Conservation (phyloP, 2,888 invertebrate species). For the Drosophila nr. fundita region DNA sequence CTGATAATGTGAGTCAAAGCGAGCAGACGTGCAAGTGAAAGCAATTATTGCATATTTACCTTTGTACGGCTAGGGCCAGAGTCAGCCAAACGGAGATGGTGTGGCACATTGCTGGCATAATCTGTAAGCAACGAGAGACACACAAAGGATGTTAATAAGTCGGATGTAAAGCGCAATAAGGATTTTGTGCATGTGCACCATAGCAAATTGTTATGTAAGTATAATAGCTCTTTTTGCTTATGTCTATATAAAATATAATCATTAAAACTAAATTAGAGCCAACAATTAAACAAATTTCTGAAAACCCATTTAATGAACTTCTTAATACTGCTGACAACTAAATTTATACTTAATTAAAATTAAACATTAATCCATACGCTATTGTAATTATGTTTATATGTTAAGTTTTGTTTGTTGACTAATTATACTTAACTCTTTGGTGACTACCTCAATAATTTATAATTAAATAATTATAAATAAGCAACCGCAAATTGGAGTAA, state of each 20-base stretch:
- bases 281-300: background rate
- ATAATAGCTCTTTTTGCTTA: background rate
- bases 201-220: background rate
- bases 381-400: no score
- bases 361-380: no score
- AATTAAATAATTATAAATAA: no score
- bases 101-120: constrained; percentile 94
- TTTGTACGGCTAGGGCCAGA: constrained; percentile 94
- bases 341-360: background rate
- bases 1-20: background rate
- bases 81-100: constrained; percentile 98
- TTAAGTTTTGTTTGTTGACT: no score
- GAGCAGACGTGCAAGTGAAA: background rate
- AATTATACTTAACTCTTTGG: no score
- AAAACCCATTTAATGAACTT: background rate
- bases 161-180: background rate
- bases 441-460: no score
- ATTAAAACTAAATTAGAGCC: background rate
- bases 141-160: constrained; percentile 12
- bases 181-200: background rate
- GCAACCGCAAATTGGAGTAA: no score
- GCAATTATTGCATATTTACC: constrained; percentile 84
- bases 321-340: background rate
- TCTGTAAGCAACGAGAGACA: constrained; percentile 72
- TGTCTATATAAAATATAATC: background rate